phyloP scores from a whole-genome alignment of 1,140 invertebrate species.

The Dryas iulia region DNA sequence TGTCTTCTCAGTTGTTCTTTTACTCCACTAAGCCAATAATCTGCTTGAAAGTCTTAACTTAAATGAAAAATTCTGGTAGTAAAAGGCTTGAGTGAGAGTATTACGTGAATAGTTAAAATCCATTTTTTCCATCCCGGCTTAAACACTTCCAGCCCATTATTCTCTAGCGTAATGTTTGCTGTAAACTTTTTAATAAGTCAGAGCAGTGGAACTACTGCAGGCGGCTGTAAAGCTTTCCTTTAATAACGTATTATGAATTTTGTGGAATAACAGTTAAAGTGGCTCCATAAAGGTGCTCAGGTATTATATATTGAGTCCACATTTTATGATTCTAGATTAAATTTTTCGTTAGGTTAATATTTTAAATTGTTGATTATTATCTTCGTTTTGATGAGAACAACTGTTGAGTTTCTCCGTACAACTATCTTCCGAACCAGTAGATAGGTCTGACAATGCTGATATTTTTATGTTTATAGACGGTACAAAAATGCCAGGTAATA shows the following conservation, averaged over 20 bases:
- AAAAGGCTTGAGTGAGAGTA: background rate
- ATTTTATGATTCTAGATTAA: too few relatives aligned
- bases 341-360: too few relatives aligned
- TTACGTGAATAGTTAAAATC: constrained; percentile 12
- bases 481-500: too few relatives aligned
- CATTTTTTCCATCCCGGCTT: constrained; percentile 36
- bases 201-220: constrained; percentile 35
- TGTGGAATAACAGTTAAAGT: too few relatives aligned
- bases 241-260: background rate
- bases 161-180: constrained; percentile 27
- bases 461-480: too few relatives aligned
- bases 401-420: too few relatives aligned
- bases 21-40: background rate
- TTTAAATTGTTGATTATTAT: too few relatives aligned
- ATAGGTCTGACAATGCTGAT: too few relatives aligned
- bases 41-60: background rate
- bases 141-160: constrained; percentile 40
- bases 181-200: constrained; percentile 52
- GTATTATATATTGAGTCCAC: too few relatives aligned
- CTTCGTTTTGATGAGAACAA: too few relatives aligned
- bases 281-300: too few relatives aligned
- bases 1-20: background rate
- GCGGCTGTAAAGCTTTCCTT: background rate
- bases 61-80: background rate
- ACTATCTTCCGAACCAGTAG: too few relatives aligned